A percentile compares a stretch with the other conserved stretches of the same genome.
phyloP scores from a whole-genome alignment of 1,140 invertebrate species.

The Saccostrea glomerata region DNA sequence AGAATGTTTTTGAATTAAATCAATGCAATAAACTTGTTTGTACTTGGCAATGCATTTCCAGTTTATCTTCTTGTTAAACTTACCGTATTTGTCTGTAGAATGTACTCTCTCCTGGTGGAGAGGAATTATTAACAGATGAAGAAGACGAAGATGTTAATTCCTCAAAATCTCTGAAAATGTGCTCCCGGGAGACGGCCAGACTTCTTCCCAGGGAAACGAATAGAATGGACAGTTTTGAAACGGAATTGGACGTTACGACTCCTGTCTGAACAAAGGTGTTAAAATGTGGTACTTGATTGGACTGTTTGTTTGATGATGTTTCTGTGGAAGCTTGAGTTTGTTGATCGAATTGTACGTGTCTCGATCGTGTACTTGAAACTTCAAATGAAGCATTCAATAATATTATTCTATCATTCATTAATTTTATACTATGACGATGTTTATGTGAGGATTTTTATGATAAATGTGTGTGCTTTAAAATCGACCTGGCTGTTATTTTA shows the following conservation, averaged over 20 bases:
- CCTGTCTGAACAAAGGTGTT: background rate
- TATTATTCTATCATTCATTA: too few species aligned
- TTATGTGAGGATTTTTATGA: too few species aligned
- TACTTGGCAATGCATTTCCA: too few species aligned
- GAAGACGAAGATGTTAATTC: constrained; percentile 39
- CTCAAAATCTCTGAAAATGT: constrained; percentile 5
- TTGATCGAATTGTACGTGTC: background rate
- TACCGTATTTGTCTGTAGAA: constrained; percentile 3
- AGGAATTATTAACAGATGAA: constrained; percentile 48
- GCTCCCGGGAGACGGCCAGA: constrained; percentile 41
- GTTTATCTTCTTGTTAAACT: too few species aligned
- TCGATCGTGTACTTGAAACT: background rate
- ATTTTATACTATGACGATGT: too few species aligned
- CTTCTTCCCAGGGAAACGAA: constrained; percentile 38
- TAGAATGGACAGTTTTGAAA: constrained; percentile 53
- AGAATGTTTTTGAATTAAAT: too few species aligned
- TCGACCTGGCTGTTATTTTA: background rate
- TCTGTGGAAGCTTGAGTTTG: background rate
- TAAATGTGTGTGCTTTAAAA: too few species aligned
- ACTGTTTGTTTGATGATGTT: background rate
- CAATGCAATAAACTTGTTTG: too few species aligned
- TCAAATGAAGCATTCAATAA: too few species aligned
- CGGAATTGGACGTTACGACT: constrained; percentile 41
- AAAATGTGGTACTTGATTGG: too few species aligned
- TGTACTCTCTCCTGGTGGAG: background rate